Percentiles rank a stretch among this genome's conserved stretches.
phyloP scores from a whole-genome alignment of 2,888 invertebrate genomes.

The Thyatira batis region DNA sequence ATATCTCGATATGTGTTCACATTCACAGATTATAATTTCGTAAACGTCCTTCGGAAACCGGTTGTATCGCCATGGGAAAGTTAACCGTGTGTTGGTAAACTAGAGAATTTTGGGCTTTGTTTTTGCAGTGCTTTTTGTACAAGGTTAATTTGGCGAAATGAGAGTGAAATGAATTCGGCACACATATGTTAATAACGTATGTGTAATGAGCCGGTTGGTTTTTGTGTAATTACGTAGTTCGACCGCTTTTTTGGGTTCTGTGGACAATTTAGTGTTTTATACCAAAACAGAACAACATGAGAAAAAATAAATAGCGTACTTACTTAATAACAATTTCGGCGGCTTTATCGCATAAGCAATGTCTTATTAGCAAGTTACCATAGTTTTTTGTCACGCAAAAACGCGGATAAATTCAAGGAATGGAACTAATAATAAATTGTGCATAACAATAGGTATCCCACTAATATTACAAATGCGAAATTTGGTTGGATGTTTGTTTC shows the following conservation, averaged over 20 bases:
- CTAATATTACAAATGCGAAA: no score
- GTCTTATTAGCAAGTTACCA: no score
- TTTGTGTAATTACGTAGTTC: neutral
- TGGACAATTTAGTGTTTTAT: no score
- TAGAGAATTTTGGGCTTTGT: neutral
- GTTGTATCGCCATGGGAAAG: neutral
- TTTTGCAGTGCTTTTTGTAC: neutral
- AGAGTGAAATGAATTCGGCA: neutral
- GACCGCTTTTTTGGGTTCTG: neutral
- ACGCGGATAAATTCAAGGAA: no score
- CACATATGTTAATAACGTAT: neutral
- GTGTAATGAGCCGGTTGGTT: neutral
- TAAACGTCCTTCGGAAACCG: neutral
- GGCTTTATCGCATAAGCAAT: no score
- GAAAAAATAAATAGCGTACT: no score
- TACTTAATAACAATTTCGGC: no score
- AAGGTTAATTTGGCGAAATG: neutral
- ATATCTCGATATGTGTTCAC: neutral
- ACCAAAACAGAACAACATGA: no score
- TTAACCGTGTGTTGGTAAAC: neutral
- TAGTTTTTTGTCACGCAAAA: no score
- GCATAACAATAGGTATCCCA: no score
- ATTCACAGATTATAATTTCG: neutral
- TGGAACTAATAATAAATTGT: no score
- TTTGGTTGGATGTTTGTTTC: no score